Base-by-base conservation (phyloP, 2,797 vertebrate species). In the Phataginus tricuspis region DNA sequence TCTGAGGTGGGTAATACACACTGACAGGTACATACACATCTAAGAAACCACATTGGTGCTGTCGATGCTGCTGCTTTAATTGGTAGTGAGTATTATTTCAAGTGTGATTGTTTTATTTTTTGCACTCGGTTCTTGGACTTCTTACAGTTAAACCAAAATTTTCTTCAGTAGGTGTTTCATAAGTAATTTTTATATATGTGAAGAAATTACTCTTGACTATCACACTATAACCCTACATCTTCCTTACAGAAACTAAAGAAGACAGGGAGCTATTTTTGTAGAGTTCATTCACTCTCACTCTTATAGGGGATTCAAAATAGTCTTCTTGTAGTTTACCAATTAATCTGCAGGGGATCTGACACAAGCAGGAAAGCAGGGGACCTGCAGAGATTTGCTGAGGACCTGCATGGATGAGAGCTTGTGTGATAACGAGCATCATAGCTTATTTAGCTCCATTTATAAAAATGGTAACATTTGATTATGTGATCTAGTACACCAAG, bases 191-290 rank as follows among this genome's bases (percentile, higher is more conserved):
- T 91, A 14, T 23, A 57, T 42, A 83, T 42, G 18, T 64, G n/a
- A 95, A 66, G 21, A 88, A 53, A 69, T 88, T 31, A 63, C 18
- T 87, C n/a, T 96, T 77, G 19, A 82, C 69, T 59, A 0, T 31
- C 4, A 5, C 7, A 49, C 7, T 25, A 2, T 29, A 57, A 45
- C 2, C n/a, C 18, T 93, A 29, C 5, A 42, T 27, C 5, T 37
- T 94, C 14, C 25, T 90, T 86, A 71, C 7, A 5, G 23, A 77
- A 90, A 53, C 19, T 34, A 19, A 85, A 31, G 37, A 79, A 69
- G 19, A 14, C 45, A 68, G 29, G 14, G 39, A 64, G 16, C 51
- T 90, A 39, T 75, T 72, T 91, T 4, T 21, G 14, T 49, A 68
- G 18, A 64, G 34, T 74, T 64, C 39, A 83, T 64, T 69, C 51